Base-by-base conservation (phyloP, 2,113 vertebrate genomes). In the Burhinus oedicnemus region DNA sequence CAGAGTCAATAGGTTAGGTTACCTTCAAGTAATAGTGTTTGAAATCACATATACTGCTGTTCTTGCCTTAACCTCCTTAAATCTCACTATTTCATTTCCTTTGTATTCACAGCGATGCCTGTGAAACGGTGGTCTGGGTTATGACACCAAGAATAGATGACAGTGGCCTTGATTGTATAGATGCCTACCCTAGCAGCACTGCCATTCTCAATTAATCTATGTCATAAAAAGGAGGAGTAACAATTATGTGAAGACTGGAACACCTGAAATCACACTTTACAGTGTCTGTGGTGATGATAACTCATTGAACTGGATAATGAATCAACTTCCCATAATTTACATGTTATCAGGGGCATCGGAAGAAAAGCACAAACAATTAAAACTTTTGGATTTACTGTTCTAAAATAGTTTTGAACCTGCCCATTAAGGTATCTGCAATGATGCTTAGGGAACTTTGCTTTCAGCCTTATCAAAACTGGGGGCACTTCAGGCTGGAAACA, bases 91-190 rank as follows among this genome's bases (percentile, higher is more conserved):
- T 82, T 83, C 20, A 15, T 81, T 93, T 84, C 34, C 66, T 83
- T 92, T 91, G 40, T 72, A 83, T 90, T 95, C 89, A 93, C 61
- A 87, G 49, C 6, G 8, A 92, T 58, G 52, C 36, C 57, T 71
- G 55, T 90, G 91, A 86, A 89, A 45, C 2, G 3, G 23, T 58
- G n/a, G 15, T 52, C 34, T 90, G 15, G 32, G 14, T 61, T 79
- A 51, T 91, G 83, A 95, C 34, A 92, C 61, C 76, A 74, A 84
- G 87, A 94, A 96, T 32, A 95, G 76, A 84, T 91, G 85, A 94
- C 69, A 83, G 21, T 66, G 57, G 87, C 81, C 82, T 94, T 51
- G 60, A 77, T 96, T 96, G 62, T 94, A 79, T 55, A 93, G 83
- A 71, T 69, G 81, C n/a, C 87, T 96, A 51, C 78, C 69, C 44